phyloP scores from a whole-genome alignment of 2,888 invertebrate genomes.

The Epistrophella euchroma region DNA sequence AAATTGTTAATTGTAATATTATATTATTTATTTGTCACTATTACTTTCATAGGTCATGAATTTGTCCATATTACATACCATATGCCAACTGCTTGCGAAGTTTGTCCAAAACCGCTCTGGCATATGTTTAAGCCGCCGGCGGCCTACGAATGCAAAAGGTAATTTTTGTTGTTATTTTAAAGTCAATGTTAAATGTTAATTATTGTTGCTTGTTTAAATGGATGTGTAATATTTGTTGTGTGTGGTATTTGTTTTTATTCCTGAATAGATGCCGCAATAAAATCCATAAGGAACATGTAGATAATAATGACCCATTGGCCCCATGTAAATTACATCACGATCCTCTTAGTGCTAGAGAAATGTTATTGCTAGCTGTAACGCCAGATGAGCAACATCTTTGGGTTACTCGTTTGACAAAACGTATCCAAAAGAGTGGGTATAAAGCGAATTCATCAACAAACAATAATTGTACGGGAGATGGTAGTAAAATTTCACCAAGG shows the following conservation, averaged over 20 bases:
- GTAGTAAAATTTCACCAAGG: slow-evolving; percentile 91
- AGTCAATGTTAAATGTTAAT: slow-evolving; percentile 13
- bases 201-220: slow-evolving; percentile 18
- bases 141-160: slow-evolving; percentile 97
- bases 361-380: slow-evolving; percentile 93
- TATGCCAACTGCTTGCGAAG: slow-evolving; percentile 99
- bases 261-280: slow-evolving; percentile 94
- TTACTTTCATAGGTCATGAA: slow-evolving; percentile 90
- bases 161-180: slow-evolving; percentile 33
- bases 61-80: slow-evolving; percentile 98
- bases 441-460: slow-evolving; percentile 90
- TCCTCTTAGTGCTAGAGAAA: slow-evolving; percentile 96
- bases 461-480: slow-evolving; percentile 84
- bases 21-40: neutral
- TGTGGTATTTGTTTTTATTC: slow-evolving; percentile 35
- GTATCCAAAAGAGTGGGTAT: slow-evolving; percentile 96
- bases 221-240: slow-evolving; percentile 25
- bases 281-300: slow-evolving; percentile 98
- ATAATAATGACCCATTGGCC: slow-evolving; percentile 91
- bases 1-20: neutral
- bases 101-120: slow-evolving; percentile 98
- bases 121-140: slow-evolving; percentile 99
- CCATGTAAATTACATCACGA: slow-evolving; percentile 99
- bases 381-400: slow-evolving; percentile 96
- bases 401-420: slow-evolving; percentile 95